Evolutionary conservation across 2,113 vertebrate genomes (phyloP).

Genomic region (Galemys pyrenaicus): DNA sequence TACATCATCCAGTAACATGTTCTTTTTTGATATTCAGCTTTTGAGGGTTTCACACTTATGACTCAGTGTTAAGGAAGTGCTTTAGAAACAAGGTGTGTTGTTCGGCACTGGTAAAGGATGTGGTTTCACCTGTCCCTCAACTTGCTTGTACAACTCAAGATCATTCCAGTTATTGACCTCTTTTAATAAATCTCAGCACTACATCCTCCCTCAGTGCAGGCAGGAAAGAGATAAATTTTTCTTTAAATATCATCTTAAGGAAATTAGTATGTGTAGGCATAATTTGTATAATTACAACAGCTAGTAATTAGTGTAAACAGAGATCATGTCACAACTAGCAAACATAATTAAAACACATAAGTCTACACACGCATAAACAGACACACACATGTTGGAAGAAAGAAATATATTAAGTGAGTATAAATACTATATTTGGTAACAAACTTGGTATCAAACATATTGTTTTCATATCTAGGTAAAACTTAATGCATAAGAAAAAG

Average conservation of each 20-base stretch:
- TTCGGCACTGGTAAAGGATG: background rate
- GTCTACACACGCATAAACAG: background rate
- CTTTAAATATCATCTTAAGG: constrained; percentile 49
- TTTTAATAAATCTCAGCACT: background rate
- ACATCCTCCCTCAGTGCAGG: background rate
- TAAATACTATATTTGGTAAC: background rate
- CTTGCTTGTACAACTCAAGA: background rate
- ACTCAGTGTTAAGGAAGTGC: background rate
- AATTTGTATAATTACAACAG: constrained; percentile 58
- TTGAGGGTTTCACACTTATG: background rate
- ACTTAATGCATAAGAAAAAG: background rate
- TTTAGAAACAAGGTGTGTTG: background rate
- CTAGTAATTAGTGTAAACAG: constrained; percentile 67
- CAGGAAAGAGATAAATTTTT: background rate
- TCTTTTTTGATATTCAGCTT: background rate
- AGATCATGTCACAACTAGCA: constrained; percentile 51
- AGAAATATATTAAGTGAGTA: background rate
- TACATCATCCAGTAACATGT: background rate
- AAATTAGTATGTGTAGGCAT: constrained; percentile 54
- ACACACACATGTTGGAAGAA: background rate
- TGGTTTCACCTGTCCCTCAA: accelerated
- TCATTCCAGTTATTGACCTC: background rate
- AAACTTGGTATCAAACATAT: background rate
- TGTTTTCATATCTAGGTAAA: background rate
- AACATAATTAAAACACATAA: constrained; percentile 52